phyloP scores from a whole-genome alignment of 2,888 invertebrate genomes.

The Escarpia spicata region DNA sequence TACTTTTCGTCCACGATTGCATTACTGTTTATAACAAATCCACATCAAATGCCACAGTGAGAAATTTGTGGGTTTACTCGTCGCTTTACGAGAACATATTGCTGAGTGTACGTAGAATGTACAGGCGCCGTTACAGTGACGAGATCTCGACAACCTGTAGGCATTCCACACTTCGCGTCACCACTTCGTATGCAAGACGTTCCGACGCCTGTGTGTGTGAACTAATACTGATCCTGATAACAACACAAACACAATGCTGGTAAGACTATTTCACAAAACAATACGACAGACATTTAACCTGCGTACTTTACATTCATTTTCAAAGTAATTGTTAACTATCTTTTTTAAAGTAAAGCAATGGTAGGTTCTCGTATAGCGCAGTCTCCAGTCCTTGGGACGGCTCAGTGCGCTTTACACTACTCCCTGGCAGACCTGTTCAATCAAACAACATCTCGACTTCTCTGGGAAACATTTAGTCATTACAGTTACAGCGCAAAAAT shows the following conservation, averaged over 20 bases:
- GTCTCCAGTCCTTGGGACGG: too few relatives aligned
- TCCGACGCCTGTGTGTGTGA: not conserved
- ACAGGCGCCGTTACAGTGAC: not conserved
- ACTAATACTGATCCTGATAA: not conserved
- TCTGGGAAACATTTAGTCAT: too few relatives aligned
- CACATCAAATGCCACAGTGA: not conserved
- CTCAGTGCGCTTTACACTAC: too few relatives aligned
- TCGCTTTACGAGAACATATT: not conserved
- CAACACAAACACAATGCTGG: not conserved
- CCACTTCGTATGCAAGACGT: not conserved
- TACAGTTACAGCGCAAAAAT: too few relatives aligned
- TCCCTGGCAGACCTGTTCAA: too few relatives aligned
- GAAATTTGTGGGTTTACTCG: not conserved
- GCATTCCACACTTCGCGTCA: not conserved
- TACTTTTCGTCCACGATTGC: not conserved
- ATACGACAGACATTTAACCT: too few relatives aligned
- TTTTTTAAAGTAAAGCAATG: too few relatives aligned
- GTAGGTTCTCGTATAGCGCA: too few relatives aligned
- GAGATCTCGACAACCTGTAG: not conserved
- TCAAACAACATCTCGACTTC: too few relatives aligned
- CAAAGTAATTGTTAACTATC: too few relatives aligned
- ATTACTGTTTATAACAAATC: not conserved
- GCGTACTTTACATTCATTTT: too few relatives aligned
- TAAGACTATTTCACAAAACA: not conserved
- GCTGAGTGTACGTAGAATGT: not conserved